These are phyloP conservation scores for Naso thynnoides DNA, from an alignment of 2,797 vertebrate genomes.

Conservation along the genomic window DNA sequence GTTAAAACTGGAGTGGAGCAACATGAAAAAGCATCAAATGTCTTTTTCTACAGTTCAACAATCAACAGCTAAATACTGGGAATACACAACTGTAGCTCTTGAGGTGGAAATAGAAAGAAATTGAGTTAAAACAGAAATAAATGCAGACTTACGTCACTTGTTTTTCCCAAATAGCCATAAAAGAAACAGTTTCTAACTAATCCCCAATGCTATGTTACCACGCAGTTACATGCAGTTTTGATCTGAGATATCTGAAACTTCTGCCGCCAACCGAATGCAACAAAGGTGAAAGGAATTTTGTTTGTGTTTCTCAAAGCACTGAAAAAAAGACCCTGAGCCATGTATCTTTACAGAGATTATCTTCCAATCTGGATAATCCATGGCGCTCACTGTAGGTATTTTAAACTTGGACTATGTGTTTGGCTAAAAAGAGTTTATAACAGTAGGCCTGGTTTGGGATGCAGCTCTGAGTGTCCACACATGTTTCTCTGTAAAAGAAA, in stretches of 20 bases:
- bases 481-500: too few species aligned
- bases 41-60: too few species aligned
- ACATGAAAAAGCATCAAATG: too few species aligned
- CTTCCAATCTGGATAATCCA: not conserved
- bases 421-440: not conserved
- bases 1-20: too few species aligned
- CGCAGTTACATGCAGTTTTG: slow-evolving; percentile 25
- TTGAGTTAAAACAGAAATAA: too few species aligned
- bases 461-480: too few species aligned
- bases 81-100: too few species aligned
- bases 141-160: too few species aligned
- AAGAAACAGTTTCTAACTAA: not conserved
- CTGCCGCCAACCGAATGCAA: slow-evolving; percentile 8
- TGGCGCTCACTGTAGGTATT: not conserved
- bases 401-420: not conserved
- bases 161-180: not conserved
- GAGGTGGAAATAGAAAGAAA: too few species aligned
- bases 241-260: slow-evolving; percentile 21
- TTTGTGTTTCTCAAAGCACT: not conserved
- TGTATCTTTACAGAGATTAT: not conserved
- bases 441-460: too few species aligned
- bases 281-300: slow-evolving; percentile 33
- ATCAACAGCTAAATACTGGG: too few species aligned
- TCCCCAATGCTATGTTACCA: not conserved
- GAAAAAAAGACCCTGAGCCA: not conserved